Evolutionary conservation across 1,140 invertebrate species (phyloP), one percentile per base, ranked within the genome.

Genomic region (Anoplophora glabripennis): DNA sequence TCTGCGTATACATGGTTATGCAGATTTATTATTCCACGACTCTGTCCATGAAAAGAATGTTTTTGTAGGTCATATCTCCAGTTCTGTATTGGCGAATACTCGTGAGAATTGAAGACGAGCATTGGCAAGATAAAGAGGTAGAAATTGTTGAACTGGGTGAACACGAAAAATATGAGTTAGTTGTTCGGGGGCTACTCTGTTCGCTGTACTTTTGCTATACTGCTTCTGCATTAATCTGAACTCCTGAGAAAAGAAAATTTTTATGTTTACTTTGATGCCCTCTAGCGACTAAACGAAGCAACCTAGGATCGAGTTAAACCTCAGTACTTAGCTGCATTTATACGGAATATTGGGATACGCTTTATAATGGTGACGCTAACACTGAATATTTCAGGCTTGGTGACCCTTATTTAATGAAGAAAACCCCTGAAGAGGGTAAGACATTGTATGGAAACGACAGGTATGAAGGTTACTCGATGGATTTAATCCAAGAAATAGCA

Each of bases 391-490:
- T 52, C 9, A 77, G 81, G 10, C 15, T 90, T 76, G 89, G 87
- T 44, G 82, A 83, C 9, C 93, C 93, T 0, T 94, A 90, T 75
- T 76, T 92, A 5, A 86, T 86, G 72, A 68, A 78, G 59, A 82
- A 73, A 64, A 72, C 65, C 46, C 75, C 81, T 0, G 71, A 78
- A 63, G 77, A 77, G 9, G 72, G 78, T 0, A 76, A 79, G 42
- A 38, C 73, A 2, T 52, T 82, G 4, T 76, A 77, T 18, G 83
- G 81, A 0, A 84, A 86, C 64, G 81, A 79, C 11, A 79, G 82
- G n/a, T 90, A 84, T 64, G 87, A 91, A 75, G 91, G 91, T 0
- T 94, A 89, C 69, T 86, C 87, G 9, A 81, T 92, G 69, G 91
- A 94, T 77, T 77, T 94, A 0, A 90, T 94, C 48, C 78, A 87